Percentiles rank a stretch among this genome's conserved stretches.
phyloP scores from a whole-genome alignment of 1,140 invertebrate species.

The Gerris buenoi region DNA sequence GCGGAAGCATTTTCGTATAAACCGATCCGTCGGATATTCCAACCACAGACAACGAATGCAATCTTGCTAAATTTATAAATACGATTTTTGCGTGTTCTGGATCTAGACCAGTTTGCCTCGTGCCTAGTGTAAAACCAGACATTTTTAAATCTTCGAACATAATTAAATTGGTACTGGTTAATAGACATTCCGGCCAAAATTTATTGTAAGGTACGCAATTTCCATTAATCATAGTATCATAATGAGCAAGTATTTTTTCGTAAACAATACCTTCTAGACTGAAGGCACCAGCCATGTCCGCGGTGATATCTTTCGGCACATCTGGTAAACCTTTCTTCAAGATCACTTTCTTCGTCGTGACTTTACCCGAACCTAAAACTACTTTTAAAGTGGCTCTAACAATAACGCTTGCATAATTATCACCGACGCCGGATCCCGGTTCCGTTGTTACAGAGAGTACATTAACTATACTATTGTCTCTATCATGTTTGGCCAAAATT shows the following conservation, averaged over 20 bases:
- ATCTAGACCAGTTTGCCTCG: background rate
- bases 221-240: background rate
- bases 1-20: background rate
- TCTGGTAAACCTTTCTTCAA: background rate
- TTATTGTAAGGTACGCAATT: background rate
- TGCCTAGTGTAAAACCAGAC: background rate
- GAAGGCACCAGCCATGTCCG: background rate
- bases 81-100: background rate
- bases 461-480: background rate
- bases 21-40: background rate
- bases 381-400: background rate
- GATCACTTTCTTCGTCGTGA: background rate
- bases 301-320: background rate
- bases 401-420: background rate
- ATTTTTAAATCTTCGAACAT: background rate
- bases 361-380: background rate
- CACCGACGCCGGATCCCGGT: background rate
- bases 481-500: background rate
- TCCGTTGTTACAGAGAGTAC: background rate
- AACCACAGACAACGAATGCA: background rate
- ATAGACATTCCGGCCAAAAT: background rate
- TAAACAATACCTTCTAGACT: background rate
- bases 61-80: background rate
- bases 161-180: background rate
- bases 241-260: background rate